Evolutionary conservation across 2,888 invertebrate species (phyloP).

Genomic region (Synanthedon vespiformis): DNA sequence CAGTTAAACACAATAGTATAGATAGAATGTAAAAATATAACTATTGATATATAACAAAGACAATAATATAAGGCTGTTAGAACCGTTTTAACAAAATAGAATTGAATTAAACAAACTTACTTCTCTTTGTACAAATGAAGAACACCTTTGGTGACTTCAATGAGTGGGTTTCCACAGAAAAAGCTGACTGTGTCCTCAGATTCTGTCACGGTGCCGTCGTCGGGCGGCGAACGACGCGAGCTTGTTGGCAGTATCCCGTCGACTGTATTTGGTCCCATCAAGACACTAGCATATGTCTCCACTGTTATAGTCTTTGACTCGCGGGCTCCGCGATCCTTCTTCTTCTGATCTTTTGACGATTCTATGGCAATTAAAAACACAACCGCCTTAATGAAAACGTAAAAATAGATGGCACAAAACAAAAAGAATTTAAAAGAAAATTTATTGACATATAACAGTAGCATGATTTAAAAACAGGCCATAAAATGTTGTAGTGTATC

Average conservation of each 20-base stretch:
- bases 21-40: too few species aligned
- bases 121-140: constrained; percentile 97
- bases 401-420: neutral
- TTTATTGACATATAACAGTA: neutral
- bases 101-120: constrained; percentile 70
- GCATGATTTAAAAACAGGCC: too few species aligned
- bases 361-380: constrained; percentile 20
- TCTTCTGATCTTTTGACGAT: constrained; percentile 52
- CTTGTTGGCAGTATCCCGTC: constrained; percentile 73
- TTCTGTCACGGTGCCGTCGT: constrained; percentile 31
- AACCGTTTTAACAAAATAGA: too few species aligned
- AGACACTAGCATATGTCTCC: constrained; percentile 80
- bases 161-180: constrained; percentile 96
- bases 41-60: too few species aligned
- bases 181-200: constrained; percentile 76
- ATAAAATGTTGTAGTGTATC: too few species aligned
- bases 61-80: too few species aligned
- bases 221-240: constrained; percentile 68
- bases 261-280: constrained; percentile 63
- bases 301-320: constrained; percentile 79
- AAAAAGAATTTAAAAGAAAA: neutral
- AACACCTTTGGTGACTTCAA: constrained; percentile 96
- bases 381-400: too few species aligned
- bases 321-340: constrained; percentile 76
- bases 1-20: too few species aligned